phyloP scores from a whole-genome alignment of 2,797 vertebrate genomes.

The Neoniphon sammara region DNA sequence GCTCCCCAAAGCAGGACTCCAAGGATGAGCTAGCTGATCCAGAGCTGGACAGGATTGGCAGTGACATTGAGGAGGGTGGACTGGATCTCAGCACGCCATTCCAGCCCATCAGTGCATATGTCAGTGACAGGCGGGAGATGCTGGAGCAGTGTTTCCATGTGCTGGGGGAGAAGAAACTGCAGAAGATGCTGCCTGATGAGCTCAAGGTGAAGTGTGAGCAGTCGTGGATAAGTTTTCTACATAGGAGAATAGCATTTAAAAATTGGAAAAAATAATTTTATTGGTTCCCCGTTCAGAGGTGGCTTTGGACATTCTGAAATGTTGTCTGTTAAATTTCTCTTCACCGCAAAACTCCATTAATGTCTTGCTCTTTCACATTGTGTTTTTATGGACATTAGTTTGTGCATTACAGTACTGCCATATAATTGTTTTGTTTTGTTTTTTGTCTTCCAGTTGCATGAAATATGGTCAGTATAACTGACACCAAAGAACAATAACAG shows the following conservation, averaged over 20 bases:
- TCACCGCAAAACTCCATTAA: not conserved
- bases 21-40: slow-evolving; percentile 82
- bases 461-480: not conserved
- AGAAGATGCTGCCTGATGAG: slow-evolving; percentile 95
- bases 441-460: not conserved
- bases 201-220: slow-evolving; percentile 86
- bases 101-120: slow-evolving; percentile 92
- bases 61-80: slow-evolving; percentile 95
- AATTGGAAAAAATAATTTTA: too few species aligned
- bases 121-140: slow-evolving; percentile 90
- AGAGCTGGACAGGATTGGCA: slow-evolving; percentile 86
- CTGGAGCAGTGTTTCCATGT: slow-evolving; percentile 93
- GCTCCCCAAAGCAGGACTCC: slow-evolving; percentile 75
- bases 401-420: not conserved
- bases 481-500: slow-evolving; percentile 14
- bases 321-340: not conserved
- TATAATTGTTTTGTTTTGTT: not conserved
- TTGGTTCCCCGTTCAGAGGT: too few species aligned
- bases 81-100: slow-evolving; percentile 90
- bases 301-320: not conserved
- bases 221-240: too few species aligned
- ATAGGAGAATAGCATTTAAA: too few species aligned
- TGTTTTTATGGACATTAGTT: slow-evolving; percentile 1
- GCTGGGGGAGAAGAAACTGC: slow-evolving; percentile 92
- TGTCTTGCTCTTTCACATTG: not conserved